Evolutionary conservation across 2,797 vertebrate species (phyloP).

Genomic region (Peromyscus attwateri): DNA sequence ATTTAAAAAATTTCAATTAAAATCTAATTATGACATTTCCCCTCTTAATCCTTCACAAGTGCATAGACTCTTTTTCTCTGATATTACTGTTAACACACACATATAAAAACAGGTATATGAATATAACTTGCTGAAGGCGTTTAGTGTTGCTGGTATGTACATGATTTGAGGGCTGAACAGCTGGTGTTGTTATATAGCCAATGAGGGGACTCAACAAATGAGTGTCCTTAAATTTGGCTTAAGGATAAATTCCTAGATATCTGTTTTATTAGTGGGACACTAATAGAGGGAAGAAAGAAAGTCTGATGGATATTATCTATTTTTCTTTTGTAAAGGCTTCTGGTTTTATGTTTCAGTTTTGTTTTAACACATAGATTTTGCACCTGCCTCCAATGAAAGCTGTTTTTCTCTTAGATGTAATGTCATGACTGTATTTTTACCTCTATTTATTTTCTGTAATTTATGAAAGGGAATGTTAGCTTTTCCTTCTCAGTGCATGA

Average conservation of each 20-base stretch:
- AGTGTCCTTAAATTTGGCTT: slow-evolving; percentile 2
- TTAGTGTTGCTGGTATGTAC: background rate
- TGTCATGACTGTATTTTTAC: slow-evolving; percentile 34
- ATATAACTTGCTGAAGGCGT: background rate
- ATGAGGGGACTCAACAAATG: background rate
- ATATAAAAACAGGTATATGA: background rate
- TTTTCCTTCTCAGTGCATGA: slow-evolving; percentile 13
- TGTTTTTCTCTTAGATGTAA: slow-evolving; percentile 53
- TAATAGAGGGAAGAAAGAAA: background rate
- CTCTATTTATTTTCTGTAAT: slow-evolving; percentile 61
- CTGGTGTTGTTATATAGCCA: background rate
- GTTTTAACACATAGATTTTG: slow-evolving; percentile 38
- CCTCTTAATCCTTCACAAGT: background rate
- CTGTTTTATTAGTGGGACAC: background rate
- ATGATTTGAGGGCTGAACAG: background rate
- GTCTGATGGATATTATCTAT: background rate
- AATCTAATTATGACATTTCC: background rate
- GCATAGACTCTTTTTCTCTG: background rate
- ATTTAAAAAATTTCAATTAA: background rate
- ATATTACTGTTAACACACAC: background rate
- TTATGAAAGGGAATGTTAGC: slow-evolving; percentile 54
- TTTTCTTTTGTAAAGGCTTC: slow-evolving; percentile 41
- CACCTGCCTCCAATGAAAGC: slow-evolving; percentile 32
- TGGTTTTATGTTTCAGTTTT: slow-evolving; percentile 48
- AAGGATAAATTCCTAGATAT: background rate